phyloP scores from a whole-genome alignment of 2,113 vertebrate species.

The Sinosuthora webbiana region DNA sequence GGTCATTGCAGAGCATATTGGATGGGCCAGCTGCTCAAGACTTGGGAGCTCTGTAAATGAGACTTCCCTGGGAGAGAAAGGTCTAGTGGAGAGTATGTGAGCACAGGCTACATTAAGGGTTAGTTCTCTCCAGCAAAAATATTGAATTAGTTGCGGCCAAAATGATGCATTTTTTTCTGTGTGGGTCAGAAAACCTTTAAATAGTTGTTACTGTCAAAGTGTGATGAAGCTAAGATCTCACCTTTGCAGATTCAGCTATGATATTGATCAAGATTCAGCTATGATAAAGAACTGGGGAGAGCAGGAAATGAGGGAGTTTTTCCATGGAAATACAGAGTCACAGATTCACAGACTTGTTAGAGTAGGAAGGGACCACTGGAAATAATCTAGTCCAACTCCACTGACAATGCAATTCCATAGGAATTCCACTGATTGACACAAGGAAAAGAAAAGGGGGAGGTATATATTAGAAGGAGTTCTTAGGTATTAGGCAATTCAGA shows the following conservation, averaged over 20 bases:
- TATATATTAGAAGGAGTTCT: neutral
- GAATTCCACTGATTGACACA: neutral
- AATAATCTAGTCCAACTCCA: neutral
- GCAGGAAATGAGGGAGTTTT: neutral
- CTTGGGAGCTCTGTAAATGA: neutral
- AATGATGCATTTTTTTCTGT: neutral
- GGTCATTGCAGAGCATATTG: neutral
- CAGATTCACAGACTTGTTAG: neutral
- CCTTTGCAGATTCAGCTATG: neutral
- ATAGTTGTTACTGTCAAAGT: neutral
- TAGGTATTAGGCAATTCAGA: accelerated
- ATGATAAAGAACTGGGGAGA: neutral
- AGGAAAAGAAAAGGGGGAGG: neutral
- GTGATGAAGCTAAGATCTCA: neutral
- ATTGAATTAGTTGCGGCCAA: neutral
- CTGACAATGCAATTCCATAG: neutral
- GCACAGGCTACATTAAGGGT: neutral
- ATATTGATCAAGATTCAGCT: constrained; percentile 8
- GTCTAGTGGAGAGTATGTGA: neutral
- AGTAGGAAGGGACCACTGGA: neutral
- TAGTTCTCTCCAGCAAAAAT: neutral
- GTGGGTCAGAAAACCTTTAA: neutral
- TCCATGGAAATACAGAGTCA: neutral
- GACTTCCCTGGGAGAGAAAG: neutral
- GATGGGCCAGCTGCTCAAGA: neutral